Base-by-base conservation (phyloP, 2,888 invertebrate genomes). In the Dolichopus griseipennis region DNA sequence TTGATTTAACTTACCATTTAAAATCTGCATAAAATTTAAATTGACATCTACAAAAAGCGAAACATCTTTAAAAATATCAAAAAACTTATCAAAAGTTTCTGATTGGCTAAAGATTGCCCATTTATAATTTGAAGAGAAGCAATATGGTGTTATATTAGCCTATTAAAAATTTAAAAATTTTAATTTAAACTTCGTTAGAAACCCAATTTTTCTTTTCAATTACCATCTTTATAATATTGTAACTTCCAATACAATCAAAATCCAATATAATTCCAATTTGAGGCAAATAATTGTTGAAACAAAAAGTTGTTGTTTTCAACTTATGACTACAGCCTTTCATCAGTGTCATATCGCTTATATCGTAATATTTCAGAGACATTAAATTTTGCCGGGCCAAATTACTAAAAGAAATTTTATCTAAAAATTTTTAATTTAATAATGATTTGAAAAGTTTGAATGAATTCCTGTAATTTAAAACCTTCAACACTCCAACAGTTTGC, bases 21-120 rank as follows among this genome's bases (percentile, higher is more conserved):
- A 15, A 2, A 52, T 3, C 15, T 52, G 18, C 18, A 52, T 12
- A n/a, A 18, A 79, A 1, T 74, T 76, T 3, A 80, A 65, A 68
- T 79, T 75, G 0, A 79, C 75, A 72, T 79, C 76, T 5, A 80
- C 67, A 9, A 76, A 75, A 1, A 80, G 74, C 73, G 77, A 77
- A 8, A 73, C 73, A 4, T 71, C 66, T 10, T 43, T 66, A 65
- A 80, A 77, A 0, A 74, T 70, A 0, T 70, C 41, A 0, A 41
- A 69, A 64, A 78, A 70, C 15, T 71, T 66, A 2, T 62, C 66
- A 34, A 74, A 66, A 64, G 76, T 74, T 0, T 72, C 70, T 0
- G 21, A 0, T 2, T 71, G 68, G 67, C 77, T 78, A 62, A 76
- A 73, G 8, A 80, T 70, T 4, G 79, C 66, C 79, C 81, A 80